A percentile compares a stretch with the other conserved stretches of the same genome.
Conservation (phyloP, 2,888 invertebrate genomes). For the Anoplius nigerrimus region DNA sequence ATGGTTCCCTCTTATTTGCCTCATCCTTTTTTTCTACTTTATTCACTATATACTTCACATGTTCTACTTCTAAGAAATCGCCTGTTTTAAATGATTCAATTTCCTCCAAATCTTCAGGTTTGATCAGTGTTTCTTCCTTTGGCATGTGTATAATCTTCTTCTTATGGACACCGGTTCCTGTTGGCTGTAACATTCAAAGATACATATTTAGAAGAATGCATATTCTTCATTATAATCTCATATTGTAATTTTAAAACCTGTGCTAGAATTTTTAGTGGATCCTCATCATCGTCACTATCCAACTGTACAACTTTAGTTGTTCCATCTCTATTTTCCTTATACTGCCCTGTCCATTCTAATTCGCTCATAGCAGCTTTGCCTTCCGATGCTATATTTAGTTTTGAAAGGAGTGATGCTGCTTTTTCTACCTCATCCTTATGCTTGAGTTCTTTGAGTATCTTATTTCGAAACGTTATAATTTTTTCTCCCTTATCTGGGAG, state of each 20-base stretch:
- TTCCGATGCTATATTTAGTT: conserved; percentile 75
- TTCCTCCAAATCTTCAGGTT: conserved; percentile 76
- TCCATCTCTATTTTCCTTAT: conserved; percentile 61
- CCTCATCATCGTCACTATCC: conserved; percentile 79
- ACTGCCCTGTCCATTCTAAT: conserved; percentile 79
- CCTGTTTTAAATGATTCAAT: conserved; percentile 67
- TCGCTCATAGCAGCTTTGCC: conserved; percentile 76
- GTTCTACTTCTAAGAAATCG: conserved; percentile 66
- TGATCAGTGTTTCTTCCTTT: conserved; percentile 76
- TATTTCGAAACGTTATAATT: conserved; percentile 76
- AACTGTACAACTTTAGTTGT: conserved; percentile 75
- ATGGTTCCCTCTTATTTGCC: conserved; percentile 70
- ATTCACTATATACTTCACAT: conserved; percentile 78
- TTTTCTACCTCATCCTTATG: conserved; percentile 76
- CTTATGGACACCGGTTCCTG: conserved; percentile 75
- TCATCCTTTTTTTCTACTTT: conserved; percentile 74
- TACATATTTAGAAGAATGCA: background rate
- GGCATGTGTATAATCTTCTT: conserved; percentile 76
- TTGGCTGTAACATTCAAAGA: conserved; percentile 56
- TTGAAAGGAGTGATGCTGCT: conserved; percentile 76
- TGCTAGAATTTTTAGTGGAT: conserved; percentile 79
- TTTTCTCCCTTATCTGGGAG: conserved; percentile 80
- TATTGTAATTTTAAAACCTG: conserved; percentile 68
- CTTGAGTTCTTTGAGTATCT: conserved; percentile 76
- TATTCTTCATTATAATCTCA: background rate